Evolutionary conservation across 1,140 invertebrate genomes (phyloP).

Genomic region (Chlorops oryzae): DNA sequence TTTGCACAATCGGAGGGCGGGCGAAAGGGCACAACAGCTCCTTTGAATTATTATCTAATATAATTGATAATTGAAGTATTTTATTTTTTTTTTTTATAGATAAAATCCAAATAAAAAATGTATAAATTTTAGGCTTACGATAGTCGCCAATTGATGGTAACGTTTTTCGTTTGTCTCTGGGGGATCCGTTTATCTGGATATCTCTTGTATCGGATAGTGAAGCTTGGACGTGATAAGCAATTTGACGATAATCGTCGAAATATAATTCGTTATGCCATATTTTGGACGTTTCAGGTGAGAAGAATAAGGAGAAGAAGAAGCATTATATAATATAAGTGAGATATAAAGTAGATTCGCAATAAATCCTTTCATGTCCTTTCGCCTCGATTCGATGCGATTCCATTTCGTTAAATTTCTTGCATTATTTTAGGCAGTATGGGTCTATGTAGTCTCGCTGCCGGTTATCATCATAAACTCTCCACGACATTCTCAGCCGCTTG

Average conservation of each 20-base stretch:
- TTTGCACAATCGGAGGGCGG: no score
- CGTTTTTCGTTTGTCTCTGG: conserved; percentile 79
- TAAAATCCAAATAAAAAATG: no score
- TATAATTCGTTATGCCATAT: conserved; percentile 77
- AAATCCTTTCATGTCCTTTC: no score
- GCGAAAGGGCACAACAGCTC: no score
- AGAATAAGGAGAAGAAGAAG: no score
- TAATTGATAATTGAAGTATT: no score
- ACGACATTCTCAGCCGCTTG: conserved; percentile 66
- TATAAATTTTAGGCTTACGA: conserved; percentile 73
- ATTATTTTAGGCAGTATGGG: conserved; percentile 74
- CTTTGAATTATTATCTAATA: no score
- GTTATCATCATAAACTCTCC: conserved; percentile 88
- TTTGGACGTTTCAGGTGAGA: conserved; percentile 83
- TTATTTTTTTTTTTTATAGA: no score
- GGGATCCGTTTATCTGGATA: conserved; percentile 76
- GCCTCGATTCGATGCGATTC: no score
- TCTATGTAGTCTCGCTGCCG: conserved; percentile 83
- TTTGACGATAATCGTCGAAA: conserved; percentile 85
- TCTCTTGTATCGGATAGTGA: conserved; percentile 79
- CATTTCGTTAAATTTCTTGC: no score
- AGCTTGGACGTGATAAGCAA: conserved; percentile 82
- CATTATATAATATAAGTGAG: no score
- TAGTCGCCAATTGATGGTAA: conserved; percentile 81
- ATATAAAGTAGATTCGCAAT: no score